phyloP scores from a whole-genome alignment of 2,797 vertebrate genomes.

The Echiichthys vipera region DNA sequence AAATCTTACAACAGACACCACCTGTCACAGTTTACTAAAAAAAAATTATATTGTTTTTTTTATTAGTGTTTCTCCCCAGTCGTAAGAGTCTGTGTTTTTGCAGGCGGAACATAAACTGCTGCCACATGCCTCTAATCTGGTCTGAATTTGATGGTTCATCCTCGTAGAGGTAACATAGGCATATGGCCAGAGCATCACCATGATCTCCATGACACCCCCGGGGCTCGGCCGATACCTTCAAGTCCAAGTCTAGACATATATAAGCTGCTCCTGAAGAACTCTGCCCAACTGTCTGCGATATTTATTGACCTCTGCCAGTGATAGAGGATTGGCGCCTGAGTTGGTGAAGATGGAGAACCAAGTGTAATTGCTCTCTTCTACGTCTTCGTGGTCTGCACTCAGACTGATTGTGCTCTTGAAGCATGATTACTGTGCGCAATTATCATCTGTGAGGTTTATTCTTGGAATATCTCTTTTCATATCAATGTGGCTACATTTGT shows the following conservation, averaged over 20 bases:
- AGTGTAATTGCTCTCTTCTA: slow-evolving; percentile 40
- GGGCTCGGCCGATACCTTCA: neutral
- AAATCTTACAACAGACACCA: neutral
- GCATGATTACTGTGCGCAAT: slow-evolving; percentile 35
- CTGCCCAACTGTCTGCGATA: slow-evolving; percentile 39
- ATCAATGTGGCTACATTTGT: slow-evolving; percentile 4
- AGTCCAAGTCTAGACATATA: slow-evolving; percentile 68
- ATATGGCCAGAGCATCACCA: slow-evolving; percentile 46
- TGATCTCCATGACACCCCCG: slow-evolving; percentile 21
- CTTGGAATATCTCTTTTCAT: slow-evolving; percentile 1
- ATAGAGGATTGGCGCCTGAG: slow-evolving; percentile 13
- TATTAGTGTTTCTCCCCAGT: neutral
- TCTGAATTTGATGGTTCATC: slow-evolving; percentile 12
- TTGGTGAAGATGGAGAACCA: slow-evolving; percentile 8
- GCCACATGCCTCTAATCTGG: slow-evolving; percentile 11
- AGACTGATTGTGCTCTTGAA: slow-evolving; percentile 65
- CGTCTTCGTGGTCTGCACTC: slow-evolving; percentile 41
- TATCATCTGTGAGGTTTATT: slow-evolving; percentile 25
- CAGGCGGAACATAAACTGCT: neutral
- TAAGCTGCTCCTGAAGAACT: slow-evolving; percentile 55
- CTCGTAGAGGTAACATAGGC: slow-evolving; percentile 23
- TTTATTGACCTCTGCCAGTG: slow-evolving; percentile 49
- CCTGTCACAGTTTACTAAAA: slow-evolving; percentile 1
- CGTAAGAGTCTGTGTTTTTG: slow-evolving; percentile 1
- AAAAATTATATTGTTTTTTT: too few relatives aligned